phyloP scores from a whole-genome alignment of 1,140 invertebrate species.

The Paraescarpia echinospica region DNA sequence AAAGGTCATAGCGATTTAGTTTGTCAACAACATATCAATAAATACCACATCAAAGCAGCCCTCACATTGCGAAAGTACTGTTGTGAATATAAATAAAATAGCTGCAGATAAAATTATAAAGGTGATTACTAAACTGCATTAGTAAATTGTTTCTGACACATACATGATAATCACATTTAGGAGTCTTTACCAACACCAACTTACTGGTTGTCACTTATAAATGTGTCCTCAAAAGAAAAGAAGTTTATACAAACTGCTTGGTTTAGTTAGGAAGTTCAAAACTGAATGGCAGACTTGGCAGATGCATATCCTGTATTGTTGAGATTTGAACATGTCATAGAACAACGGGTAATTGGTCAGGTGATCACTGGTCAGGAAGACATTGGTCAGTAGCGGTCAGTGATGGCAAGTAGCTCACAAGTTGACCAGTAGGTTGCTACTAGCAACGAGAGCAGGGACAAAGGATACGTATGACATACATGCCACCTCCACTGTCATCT shows the following conservation, averaged over 20 bases:
- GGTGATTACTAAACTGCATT: no score
- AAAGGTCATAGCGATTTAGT: not conserved
- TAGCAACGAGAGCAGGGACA: not conserved
- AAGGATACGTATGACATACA: constrained; percentile 67
- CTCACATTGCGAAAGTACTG: not conserved
- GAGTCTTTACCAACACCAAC: no score
- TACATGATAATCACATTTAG: no score
- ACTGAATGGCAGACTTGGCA: not conserved
- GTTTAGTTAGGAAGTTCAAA: not conserved
- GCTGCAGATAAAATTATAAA: no score
- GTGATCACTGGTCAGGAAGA: not conserved
- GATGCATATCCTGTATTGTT: no score
- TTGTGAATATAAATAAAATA: not conserved
- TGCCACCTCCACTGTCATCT: constrained; percentile 77
- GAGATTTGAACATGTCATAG: no score
- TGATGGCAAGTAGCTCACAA: not conserved
- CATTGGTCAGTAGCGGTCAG: not conserved
- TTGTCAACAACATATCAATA: not conserved
- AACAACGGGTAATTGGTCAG: no score
- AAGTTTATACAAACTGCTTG: not conserved
- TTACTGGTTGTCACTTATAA: not conserved
- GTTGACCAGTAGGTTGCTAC: not conserved
- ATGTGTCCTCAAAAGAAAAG: not conserved
- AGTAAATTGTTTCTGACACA: no score
- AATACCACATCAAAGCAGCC: not conserved